Evolutionary conservation across 30 jellyfish, hydroid and myxozoan species (phyloP), one percentile per base, ranked within the genome.

Genomic region (Sanderia malayensis): DNA sequence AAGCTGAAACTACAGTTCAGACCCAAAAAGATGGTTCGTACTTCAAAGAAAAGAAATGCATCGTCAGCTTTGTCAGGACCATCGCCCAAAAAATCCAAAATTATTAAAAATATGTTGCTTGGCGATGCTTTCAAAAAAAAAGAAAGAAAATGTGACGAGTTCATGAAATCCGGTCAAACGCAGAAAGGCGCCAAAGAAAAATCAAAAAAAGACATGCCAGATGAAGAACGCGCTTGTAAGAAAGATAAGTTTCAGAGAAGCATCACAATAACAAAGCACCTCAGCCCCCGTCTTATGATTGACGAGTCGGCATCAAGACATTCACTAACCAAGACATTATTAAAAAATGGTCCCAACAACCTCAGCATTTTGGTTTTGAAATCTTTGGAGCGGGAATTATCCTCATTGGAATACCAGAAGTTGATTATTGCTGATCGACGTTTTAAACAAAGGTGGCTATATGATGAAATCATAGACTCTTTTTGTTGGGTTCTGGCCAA

Each of bases 31-130:
- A 57, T 57, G 68, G 27, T 57, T 20, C 31, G 11, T 20, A 57
- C 31, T 6, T 57, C 68, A 57, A 57, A 57, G 68, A 57, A 57
- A 19, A 8, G 68, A 9, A 57, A 57, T 57, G 31, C 27, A 24
- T 57, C 68, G 22, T n/a, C 27, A 9, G 31, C 68, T 57, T 57
- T 57, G 68, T 57, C n/a, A 57, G 68, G 68, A 24, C 31, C 68
- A 57, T 57, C 20, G 68, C 31, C 68, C 8, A 57, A 57, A 57
- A 57, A 57, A n/a, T n/a, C n/a, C n/a, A n/a, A n/a, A n/a, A n/a
- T n/a, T n/a, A n/a, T n/a, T n/a, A n/a, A n/a, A n/a, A n/a, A n/a
- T n/a, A n/a, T n/a, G n/a, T n/a, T 57, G 31, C 68, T 57, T 57
- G 31, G 22, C 10, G 68, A 57, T 57, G 31, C 8, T 57, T n/a